Evolutionary conservation across 2,113 vertebrate species (phyloP), one percentile per base, ranked within the genome.

Genomic region (Halichoeres trimaculatus): DNA sequence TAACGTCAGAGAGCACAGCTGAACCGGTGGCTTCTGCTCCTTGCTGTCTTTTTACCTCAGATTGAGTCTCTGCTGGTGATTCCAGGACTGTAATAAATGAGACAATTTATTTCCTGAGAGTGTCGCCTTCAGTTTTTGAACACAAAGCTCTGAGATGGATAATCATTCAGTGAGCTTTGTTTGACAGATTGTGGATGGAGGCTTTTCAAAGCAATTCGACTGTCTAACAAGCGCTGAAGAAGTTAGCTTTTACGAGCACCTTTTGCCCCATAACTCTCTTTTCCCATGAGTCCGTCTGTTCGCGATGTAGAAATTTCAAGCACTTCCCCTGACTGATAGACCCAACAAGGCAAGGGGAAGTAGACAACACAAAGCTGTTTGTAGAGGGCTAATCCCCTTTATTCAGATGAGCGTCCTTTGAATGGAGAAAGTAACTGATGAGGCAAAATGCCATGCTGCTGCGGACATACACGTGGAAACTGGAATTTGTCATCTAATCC

Each of bases 401-500:
- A 88, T 91, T 87, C 90, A 93, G 92, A 91, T 89, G 91, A 93
- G 67, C 38, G 85, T 77, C 52, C 73, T 52, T 69, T 76, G 47
- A 87, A 91, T 73, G 76, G 66, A 78, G 66, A 89, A 73, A 67
- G 76, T 78, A 88, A 91, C 85, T 75, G 74, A 88, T 81, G 78
- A 89, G 69, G 76, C 78, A 74, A 75, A 88, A 91, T 80, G 78
- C 52, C 60, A 35, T 74, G 86, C 82, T 55, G 30, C 45, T 86
- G 86, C 85, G 90, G 91, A 88, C 80, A 86, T 61, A 78, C 70
- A 24, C 55, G 35, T 82, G 82, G 78, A 88, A 89, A 84, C 71
- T 34, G 55, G 78, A 89, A 72, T 85, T 91, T 87, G 74, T 71
- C 69, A 36, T 53, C 66, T 93, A 93, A 94, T 94, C 92, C 89